These are phyloP conservation scores for Melanotus villosus DNA, from an alignment of 2,888 invertebrate genomes.

Conservation along the genomic window DNA sequence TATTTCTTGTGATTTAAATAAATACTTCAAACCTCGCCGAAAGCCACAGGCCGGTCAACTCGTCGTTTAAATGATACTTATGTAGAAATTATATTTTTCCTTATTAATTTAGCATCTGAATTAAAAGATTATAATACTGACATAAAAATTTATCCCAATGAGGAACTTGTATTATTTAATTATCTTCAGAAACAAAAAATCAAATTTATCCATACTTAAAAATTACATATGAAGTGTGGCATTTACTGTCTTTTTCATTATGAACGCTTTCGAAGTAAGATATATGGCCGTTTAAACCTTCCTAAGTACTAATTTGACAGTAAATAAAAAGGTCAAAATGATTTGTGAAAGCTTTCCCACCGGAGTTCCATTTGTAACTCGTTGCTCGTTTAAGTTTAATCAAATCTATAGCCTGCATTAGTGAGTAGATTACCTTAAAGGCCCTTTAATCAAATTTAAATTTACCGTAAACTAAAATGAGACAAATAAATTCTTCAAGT, in stretches of 20 bases:
- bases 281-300: conserved; percentile 10
- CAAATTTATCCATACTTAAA: neutral
- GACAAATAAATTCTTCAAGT: conserved; percentile 10
- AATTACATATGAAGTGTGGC: conserved; percentile 1
- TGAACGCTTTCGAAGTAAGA: neutral
- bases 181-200: neutral
- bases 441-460: conserved; percentile 14
- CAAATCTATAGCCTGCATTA: conserved; percentile 8
- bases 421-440: neutral
- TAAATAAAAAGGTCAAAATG: conserved; percentile 4
- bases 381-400: conserved; percentile 5
- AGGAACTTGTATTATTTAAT: too few species aligned
- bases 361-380: neutral
- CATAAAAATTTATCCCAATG: too few species aligned
- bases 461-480: conserved; percentile 14
- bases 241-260: neutral
- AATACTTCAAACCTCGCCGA: too few species aligned
- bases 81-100: too few species aligned
- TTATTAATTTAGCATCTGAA: too few species aligned
- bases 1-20: too few species aligned
- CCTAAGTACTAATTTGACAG: neutral
- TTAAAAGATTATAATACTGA: too few species aligned
- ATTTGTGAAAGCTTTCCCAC: conserved; percentile 4
- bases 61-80: too few species aligned
- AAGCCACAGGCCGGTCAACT: too few species aligned